Base-by-base conservation (phyloP, 2,113 vertebrate species). In the Rhynchomys soricoides region DNA sequence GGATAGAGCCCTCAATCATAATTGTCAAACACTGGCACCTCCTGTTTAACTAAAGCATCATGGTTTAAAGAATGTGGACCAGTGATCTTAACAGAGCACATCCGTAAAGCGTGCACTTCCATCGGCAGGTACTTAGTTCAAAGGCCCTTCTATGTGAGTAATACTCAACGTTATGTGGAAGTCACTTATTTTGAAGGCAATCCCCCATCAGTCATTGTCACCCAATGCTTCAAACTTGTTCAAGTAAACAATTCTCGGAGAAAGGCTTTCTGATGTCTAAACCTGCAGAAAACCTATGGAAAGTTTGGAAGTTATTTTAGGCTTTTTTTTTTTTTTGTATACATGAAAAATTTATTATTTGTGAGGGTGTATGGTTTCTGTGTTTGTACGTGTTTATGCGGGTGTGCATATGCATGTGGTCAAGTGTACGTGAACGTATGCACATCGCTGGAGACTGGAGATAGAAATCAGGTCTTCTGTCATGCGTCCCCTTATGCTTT, bases 171-270 rank as follows among this genome's bases (percentile, higher is more conserved):
- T 7, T 68, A 66, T 15, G 50, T 75, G 74, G 40, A 31, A 75
- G 37, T 85, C 64, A 90, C 83, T 96, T 95, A 87, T 81, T 97
- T 87, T 57, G 19, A 90, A 89, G 74, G 55, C 94, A 96, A 91
- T 22, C 48, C 70, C 91, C 70, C 91, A 83, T 81, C 90, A 87
- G 11, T 86, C 79, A 83, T 74, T 97, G 89, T 78, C 37, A 89
- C 21, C n/a, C 71, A 86, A 78, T 34, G 75, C 79, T 93, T 91
- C 59, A 89, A 64, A 87, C 11, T 52, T 90, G 89, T 57, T 95
- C 68, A 91, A 91, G 52, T 88, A 57, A 89, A 91, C 89, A 71
- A 15, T 59, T 86, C 89, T 91, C 48, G 64, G 10, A 50, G 83
- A 73, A 86, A 93, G 93, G 29, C 0, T 29, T 75, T 86, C 43